Conservation (phyloP, 2,888 invertebrate species). For the Drosophila parthenogenetica region DNA sequence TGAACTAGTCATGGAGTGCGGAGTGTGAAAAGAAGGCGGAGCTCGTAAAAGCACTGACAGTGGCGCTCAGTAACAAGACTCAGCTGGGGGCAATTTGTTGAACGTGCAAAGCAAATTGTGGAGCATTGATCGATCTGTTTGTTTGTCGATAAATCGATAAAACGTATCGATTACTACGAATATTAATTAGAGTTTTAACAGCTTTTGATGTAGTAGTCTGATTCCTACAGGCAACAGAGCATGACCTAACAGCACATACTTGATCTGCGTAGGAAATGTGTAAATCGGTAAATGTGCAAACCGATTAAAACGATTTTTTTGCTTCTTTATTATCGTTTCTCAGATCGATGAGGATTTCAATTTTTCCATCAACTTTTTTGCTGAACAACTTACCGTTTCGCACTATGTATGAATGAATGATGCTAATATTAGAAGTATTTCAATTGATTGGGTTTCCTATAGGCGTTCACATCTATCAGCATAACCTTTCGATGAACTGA, state of each 20-base stretch:
- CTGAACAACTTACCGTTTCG: not conserved
- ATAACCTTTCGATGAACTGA: constrained; percentile 19
- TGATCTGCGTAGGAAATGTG: too few relatives aligned
- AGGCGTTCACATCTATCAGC: constrained; percentile 22
- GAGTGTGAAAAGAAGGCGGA: not conserved
- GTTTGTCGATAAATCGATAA: not conserved
- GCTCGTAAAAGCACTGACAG: not conserved
- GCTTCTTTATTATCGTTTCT: not conserved
- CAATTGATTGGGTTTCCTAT: constrained; percentile 11
- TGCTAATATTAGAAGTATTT: constrained; percentile 23
- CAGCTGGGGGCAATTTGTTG: not conserved
- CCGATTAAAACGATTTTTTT: too few relatives aligned
- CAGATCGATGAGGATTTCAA: not conserved
- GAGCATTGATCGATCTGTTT: constrained; percentile 1
- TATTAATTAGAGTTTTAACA: too few relatives aligned
- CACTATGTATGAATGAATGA: constrained; percentile 6
- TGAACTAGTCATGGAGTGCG: not conserved
- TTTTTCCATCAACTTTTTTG: not conserved
- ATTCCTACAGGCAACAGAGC: too few relatives aligned
- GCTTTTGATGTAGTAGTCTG: too few relatives aligned
- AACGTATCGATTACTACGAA: not conserved
- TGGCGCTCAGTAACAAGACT: not conserved
- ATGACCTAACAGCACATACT: too few relatives aligned
- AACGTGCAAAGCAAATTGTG: not conserved
- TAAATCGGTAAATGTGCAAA: too few relatives aligned